Conservation (phyloP, 2,797 vertebrate species). For the Acanthiza pusilla region DNA sequence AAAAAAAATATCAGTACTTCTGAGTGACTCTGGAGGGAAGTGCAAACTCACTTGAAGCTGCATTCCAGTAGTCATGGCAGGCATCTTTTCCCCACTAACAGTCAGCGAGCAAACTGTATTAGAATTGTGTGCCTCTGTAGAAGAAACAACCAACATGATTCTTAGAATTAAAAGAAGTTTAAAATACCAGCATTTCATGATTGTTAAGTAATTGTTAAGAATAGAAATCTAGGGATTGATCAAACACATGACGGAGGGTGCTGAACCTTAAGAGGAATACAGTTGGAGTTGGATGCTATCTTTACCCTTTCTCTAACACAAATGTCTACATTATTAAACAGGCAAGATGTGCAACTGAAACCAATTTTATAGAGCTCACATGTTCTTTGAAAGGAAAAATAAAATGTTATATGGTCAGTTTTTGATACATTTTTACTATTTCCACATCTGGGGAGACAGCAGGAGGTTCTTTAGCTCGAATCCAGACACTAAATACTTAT, state of each 20-base stretch:
- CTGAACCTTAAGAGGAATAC: neutral
- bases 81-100: slow-evolving; percentile 82
- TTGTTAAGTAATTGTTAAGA: neutral
- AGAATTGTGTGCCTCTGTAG: slow-evolving; percentile 67
- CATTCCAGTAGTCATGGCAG: slow-evolving; percentile 86
- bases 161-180: neutral
- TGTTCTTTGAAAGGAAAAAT: neutral
- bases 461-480: neutral
- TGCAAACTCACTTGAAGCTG: slow-evolving; percentile 84
- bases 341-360: neutral
- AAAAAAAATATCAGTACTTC: neutral
- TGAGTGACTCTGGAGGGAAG: neutral
- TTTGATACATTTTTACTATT: neutral
- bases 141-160: neutral
- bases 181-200: neutral
- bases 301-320: neutral
- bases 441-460: neutral
- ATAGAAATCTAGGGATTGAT: neutral
- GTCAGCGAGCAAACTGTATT: slow-evolving; percentile 77
- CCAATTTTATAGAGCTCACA: neutral
- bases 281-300: neutral
- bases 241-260: neutral
- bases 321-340: neutral
- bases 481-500: neutral
- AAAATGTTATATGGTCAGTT: neutral